These are phyloP conservation scores for Perca schrenkii DNA, from an alignment of 2,113 vertebrate species.

Conservation along the genomic window DNA sequence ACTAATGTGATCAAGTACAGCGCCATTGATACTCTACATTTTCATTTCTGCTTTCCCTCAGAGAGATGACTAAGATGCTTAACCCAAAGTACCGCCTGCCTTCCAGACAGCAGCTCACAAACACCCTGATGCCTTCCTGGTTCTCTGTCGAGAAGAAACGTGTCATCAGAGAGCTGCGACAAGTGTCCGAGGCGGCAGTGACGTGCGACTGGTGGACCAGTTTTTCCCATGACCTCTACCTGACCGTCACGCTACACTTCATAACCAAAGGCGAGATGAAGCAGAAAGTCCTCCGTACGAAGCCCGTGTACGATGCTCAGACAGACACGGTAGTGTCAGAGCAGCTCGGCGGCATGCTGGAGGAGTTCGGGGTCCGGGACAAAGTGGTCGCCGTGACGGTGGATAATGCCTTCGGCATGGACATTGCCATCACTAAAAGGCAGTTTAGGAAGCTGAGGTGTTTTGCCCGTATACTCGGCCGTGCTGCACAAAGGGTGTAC, in stretches of 20 bases:
- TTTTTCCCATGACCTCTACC: not conserved
- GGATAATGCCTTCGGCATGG: not conserved
- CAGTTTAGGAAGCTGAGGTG: constrained; percentile 18
- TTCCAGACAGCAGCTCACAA: constrained; percentile 5
- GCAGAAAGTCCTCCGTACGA: constrained; percentile 9
- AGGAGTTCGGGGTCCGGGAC: constrained; percentile 1
- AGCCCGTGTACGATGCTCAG: not conserved
- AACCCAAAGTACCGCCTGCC: constrained; percentile 23
- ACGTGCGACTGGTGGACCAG: constrained; percentile 15
- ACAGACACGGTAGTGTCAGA: not conserved
- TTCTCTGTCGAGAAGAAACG: constrained; percentile 7
- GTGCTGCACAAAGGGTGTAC: constrained; percentile 27
- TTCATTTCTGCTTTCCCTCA: not conserved
- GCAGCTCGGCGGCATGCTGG: not conserved
- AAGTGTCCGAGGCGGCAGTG: not conserved
- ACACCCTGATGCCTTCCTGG: constrained; percentile 11
- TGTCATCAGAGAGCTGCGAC: constrained; percentile 12
- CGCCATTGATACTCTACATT: not conserved
- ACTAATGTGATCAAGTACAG: no score
- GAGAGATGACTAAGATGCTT: constrained; percentile 8
- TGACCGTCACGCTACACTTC: constrained; percentile 10
- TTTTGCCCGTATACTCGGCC: constrained; percentile 1
- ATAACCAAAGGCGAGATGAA: not conserved
- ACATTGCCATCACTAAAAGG: not conserved
- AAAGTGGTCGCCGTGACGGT: constrained; percentile 18